A percentile compares a stretch with the other conserved stretches of the same genome.
Conservation (phyloP, 2,888 invertebrate species). For the Aphidius colemani region DNA sequence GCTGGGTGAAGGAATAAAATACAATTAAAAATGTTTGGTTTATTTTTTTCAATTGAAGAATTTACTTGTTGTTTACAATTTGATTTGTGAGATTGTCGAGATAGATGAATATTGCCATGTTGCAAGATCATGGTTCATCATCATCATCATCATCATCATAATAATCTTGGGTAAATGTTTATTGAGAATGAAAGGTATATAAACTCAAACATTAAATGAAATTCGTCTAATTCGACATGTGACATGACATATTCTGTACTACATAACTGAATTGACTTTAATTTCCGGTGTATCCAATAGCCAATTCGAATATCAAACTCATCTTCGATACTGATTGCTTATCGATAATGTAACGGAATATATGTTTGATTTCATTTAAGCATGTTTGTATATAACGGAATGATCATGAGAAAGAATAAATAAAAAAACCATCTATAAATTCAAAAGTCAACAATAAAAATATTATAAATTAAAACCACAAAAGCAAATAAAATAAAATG, state of each 20-base stretch:
- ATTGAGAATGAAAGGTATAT: background rate
- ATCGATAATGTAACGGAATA: no score
- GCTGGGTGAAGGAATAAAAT: no score
- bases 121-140: slow-evolving; percentile 3
- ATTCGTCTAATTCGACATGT: slow-evolving; percentile 46
- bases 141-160: slow-evolving; percentile 8
- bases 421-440: background rate
- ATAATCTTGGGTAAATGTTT: background rate
- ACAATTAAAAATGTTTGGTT: no score
- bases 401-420: no score
- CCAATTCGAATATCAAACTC: no score
- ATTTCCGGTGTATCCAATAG: slow-evolving; percentile 25
- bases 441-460: no score
- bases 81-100: background rate
- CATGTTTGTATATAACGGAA: no score
- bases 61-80: no score
- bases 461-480: no score
- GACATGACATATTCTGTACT: slow-evolving; percentile 41
- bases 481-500: background rate
- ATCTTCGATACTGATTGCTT: no score
- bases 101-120: slow-evolving; percentile 1
- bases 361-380: no score
- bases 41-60: no score
- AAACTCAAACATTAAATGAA: slow-evolving; percentile 23
- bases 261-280: slow-evolving; percentile 37